These are phyloP conservation scores for Epinephelus moara DNA, from an alignment of 2,113 vertebrate species.

Conservation along the genomic window DNA sequence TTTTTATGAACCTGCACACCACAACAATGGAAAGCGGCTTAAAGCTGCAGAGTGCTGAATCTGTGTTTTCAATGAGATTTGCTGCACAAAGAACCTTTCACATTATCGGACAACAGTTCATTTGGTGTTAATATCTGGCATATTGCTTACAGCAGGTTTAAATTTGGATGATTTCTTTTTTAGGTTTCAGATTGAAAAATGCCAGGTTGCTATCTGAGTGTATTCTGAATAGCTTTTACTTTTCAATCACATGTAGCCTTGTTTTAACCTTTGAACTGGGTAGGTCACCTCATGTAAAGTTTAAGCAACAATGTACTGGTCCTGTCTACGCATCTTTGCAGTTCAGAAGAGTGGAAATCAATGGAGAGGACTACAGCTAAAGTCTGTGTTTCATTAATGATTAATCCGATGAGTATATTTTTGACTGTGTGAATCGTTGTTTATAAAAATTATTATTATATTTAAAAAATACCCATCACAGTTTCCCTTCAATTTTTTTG, in stretches of 20 bases:
- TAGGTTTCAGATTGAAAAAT: neutral
- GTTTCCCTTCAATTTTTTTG: neutral
- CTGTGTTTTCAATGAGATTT: neutral
- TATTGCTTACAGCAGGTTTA: neutral
- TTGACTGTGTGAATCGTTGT: neutral
- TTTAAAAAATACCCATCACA: neutral
- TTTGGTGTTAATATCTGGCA: conserved; percentile 1
- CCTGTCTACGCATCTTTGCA: neutral
- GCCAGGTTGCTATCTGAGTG: neutral
- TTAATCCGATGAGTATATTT: neutral
- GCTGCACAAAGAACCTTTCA: neutral
- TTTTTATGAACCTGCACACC: conserved; percentile 31
- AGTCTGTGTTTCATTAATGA: neutral
- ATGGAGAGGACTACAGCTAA: neutral
- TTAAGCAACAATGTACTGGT: neutral
- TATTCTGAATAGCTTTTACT: neutral
- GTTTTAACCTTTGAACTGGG: neutral
- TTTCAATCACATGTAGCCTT: too few species aligned
- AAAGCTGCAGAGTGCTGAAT: conserved; percentile 11
- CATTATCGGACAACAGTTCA: neutral
- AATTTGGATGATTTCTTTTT: neutral
- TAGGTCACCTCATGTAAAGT: neutral
- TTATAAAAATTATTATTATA: neutral
- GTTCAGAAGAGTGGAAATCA: neutral
- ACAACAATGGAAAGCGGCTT: conserved; percentile 20